These are phyloP conservation scores for Boloria selene DNA, from an alignment of 2,888 invertebrate genomes.

Conservation along the genomic window DNA sequence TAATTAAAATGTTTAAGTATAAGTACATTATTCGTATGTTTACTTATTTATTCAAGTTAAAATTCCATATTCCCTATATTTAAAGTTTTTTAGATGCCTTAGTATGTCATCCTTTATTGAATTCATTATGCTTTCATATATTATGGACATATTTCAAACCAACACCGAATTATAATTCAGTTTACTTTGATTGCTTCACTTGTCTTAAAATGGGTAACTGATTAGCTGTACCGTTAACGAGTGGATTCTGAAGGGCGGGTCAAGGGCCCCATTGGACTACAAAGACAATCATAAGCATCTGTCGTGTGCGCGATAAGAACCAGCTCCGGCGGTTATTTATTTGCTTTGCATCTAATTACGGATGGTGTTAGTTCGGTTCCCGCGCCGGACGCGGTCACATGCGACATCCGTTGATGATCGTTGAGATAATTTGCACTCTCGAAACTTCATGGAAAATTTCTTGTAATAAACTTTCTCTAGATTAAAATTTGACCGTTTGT, in stretches of 20 bases:
- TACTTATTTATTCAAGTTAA: too few relatives aligned
- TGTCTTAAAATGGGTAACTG: slow-evolving; percentile 4
- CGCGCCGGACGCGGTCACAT: background rate
- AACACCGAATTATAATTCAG: slow-evolving; percentile 9
- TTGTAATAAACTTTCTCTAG: too few relatives aligned
- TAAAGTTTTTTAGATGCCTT: too few relatives aligned
- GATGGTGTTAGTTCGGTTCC: background rate
- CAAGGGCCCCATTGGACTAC: slow-evolving; percentile 25
- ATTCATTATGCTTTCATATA: too few relatives aligned
- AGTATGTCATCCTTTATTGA: too few relatives aligned
- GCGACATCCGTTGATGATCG: background rate
- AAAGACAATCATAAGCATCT: slow-evolving; percentile 20
- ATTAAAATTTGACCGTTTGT: too few relatives aligned
- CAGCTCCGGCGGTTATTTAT: slow-evolving; percentile 18
- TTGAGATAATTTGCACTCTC: background rate
- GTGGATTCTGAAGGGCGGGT: slow-evolving; percentile 21
- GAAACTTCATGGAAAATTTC: background rate
- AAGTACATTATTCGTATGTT: too few relatives aligned
- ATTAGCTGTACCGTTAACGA: slow-evolving; percentile 21
- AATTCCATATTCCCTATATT: too few relatives aligned
- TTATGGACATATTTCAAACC: background rate
- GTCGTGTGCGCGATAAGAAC: slow-evolving; percentile 21
- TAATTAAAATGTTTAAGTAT: too few relatives aligned
- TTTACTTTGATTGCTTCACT: slow-evolving; percentile 6
- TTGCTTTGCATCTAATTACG: slow-evolving; percentile 18